These are phyloP conservation scores for Astropecten irregularis DNA, from an alignment of 53 echinoderm and acorn worm genomes.

Conservation along the genomic window DNA sequence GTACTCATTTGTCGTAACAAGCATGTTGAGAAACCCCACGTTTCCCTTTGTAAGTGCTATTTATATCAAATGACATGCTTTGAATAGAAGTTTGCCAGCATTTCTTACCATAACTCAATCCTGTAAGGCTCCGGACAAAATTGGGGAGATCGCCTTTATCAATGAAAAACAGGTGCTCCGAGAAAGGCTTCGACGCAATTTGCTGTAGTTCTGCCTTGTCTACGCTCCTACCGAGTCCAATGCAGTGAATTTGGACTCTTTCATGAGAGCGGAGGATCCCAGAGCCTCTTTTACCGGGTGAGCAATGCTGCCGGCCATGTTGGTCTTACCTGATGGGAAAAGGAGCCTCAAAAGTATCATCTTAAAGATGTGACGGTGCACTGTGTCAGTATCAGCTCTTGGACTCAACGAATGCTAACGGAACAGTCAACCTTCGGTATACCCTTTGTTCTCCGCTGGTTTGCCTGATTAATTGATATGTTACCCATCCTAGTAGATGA, in stretches of 20 bases:
- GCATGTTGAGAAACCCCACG: no score
- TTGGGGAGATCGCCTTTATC: not conserved
- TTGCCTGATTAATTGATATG: no score
- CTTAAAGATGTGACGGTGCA: no score
- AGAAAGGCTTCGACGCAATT: constrained; percentile 31
- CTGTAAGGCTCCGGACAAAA: constrained; percentile 27
- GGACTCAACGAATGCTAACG: no score
- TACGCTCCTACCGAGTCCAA: constrained; percentile 47
- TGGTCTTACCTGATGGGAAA: constrained; percentile 26
- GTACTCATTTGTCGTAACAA: no score
- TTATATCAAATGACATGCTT: no score
- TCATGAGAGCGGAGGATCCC: not conserved
- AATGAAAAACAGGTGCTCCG: constrained; percentile 51
- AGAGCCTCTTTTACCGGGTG: not conserved
- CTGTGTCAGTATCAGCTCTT: no score
- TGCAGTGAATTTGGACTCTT: constrained; percentile 55
- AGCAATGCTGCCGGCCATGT: constrained; percentile 27
- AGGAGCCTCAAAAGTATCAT: no score
- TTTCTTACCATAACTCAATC: not conserved
- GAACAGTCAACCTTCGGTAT: not conserved
- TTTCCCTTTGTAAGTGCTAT: no score
- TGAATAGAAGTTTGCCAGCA: not conserved
- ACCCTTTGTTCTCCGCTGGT: no score
- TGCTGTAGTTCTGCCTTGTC: constrained; percentile 38
- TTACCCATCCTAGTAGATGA: no score